These are phyloP conservation scores for Vulpes lagopus DNA, from an alignment of 2,113 vertebrate genomes.

Conservation along the genomic window DNA sequence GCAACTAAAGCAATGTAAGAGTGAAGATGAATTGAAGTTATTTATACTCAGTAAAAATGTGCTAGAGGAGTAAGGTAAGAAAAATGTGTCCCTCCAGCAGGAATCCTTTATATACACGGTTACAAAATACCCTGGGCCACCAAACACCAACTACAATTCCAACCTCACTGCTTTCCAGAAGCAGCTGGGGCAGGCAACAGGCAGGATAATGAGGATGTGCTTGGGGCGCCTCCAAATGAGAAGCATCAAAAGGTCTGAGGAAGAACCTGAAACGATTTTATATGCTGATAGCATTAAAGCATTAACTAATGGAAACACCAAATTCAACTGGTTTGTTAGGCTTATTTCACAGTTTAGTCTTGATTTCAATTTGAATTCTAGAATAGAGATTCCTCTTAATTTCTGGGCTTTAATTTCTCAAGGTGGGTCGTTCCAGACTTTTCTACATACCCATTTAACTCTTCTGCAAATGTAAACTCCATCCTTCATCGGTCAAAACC, in stretches of 20 bases:
- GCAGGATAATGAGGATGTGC: neutral
- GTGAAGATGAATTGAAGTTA: slow-evolving; percentile 80
- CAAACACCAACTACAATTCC: neutral
- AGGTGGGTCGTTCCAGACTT: no score
- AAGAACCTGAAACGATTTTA: neutral
- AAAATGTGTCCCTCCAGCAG: slow-evolving; percentile 52
- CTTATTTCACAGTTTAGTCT: neutral
- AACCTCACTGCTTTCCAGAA: neutral
- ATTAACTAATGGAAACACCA: neutral
- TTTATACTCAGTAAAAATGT: slow-evolving; percentile 73
- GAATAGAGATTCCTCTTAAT: neutral
- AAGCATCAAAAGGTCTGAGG: neutral
- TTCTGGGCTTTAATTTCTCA: neutral
- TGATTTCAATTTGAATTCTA: neutral
- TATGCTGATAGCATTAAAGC: neutral
- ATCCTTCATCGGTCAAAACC: neutral
- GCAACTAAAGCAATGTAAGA: slow-evolving; percentile 59
- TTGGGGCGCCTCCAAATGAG: neutral
- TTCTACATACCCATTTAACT: neutral
- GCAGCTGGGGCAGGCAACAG: neutral
- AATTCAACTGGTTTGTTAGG: neutral
- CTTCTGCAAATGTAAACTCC: neutral
- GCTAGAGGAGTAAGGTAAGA: slow-evolving; percentile 68
- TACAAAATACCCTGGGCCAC: slow-evolving; percentile 34
- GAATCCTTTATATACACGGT: slow-evolving; percentile 36